Conservation (phyloP, 2,797 vertebrate species). For the Enteromius paludinosus region DNA sequence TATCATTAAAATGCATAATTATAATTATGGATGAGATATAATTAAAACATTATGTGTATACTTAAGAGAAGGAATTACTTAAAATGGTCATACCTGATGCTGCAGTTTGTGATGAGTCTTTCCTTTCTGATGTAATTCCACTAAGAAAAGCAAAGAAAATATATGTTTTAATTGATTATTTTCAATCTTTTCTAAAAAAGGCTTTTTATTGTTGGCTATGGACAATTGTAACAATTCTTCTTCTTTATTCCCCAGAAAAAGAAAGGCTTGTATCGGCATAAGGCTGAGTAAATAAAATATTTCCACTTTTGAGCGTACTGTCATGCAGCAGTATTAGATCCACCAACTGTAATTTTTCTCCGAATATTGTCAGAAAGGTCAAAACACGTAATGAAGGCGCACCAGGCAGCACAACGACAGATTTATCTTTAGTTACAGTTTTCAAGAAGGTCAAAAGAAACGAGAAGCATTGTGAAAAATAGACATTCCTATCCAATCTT, state of each 20-base stretch:
- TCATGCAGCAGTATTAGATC: neutral
- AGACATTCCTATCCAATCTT: neutral
- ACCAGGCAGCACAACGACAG: neutral
- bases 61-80: neutral
- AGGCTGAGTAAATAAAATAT: neutral
- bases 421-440: neutral
- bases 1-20: too few species aligned
- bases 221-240: neutral
- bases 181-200: too few species aligned
- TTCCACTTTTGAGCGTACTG: neutral
- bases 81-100: neutral
- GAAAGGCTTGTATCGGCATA: neutral
- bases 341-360: neutral
- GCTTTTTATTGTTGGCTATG: neutral
- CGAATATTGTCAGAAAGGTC: slow-evolving; percentile 9
- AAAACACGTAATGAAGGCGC: neutral
- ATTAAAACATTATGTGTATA: neutral
- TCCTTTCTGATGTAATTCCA: neutral
- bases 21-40: neutral
- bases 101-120: neutral
- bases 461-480: neutral
- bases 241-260: neutral
- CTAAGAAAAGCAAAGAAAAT: neutral
- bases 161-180: too few species aligned
- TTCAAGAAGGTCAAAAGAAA: slow-evolving; percentile 22